Percentiles rank a stretch among this genome's conserved stretches.
Conservation (phyloP, 2,888 invertebrate species). For the Reticulitermes lucifugus region DNA sequence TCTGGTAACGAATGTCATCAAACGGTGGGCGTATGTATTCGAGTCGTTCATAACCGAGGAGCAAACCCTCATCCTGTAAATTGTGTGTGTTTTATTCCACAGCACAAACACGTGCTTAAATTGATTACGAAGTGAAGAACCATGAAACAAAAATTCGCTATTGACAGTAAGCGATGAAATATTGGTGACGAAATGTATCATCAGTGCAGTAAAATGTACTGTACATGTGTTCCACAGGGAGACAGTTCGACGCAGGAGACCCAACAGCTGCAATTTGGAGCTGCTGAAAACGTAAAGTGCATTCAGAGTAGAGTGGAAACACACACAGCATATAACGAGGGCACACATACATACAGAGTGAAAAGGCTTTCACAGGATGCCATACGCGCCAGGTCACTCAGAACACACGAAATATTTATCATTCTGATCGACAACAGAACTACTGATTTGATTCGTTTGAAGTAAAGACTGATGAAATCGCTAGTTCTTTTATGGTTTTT, state of each 20-base stretch:
- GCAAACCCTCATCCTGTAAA: neutral
- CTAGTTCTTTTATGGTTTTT: too few relatives aligned
- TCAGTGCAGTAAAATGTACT: neutral
- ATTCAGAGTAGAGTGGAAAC: neutral
- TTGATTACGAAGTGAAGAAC: neutral
- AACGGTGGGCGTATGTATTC: neutral
- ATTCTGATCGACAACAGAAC: neutral
- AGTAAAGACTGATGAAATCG: neutral
- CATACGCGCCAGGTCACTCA: neutral
- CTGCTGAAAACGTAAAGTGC: neutral
- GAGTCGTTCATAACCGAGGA: neutral
- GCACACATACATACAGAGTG: neutral
- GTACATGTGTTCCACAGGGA: neutral
- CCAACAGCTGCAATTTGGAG: neutral
- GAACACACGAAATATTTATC: neutral
- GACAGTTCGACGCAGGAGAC: neutral
- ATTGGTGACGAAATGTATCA: neutral
- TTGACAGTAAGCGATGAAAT: neutral
- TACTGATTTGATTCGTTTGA: neutral
- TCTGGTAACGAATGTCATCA: neutral
- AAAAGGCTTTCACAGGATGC: neutral
- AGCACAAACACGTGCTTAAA: neutral
- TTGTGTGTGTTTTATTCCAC: neutral
- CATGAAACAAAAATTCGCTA: neutral
- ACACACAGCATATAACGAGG: neutral